These are phyloP conservation scores for Hyposoter dolosus DNA, from an alignment of 2,888 invertebrate genomes.

Conservation along the genomic window DNA sequence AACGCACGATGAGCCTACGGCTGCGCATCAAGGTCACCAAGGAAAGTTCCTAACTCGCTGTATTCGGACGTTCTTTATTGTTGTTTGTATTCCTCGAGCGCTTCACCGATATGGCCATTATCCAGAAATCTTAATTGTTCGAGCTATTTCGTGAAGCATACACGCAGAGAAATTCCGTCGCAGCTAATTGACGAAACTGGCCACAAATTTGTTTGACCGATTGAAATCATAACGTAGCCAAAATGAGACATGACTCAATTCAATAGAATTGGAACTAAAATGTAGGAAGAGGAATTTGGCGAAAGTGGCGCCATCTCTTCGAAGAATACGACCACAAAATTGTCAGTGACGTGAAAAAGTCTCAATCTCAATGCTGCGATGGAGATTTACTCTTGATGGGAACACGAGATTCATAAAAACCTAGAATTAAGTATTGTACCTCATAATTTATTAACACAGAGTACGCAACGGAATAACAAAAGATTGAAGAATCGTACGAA, in stretches of 20 bases:
- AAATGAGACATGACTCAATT: not conserved
- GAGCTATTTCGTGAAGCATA: not conserved
- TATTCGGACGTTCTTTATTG: conserved; percentile 1
- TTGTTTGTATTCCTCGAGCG: too few species aligned
- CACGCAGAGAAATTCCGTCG: not conserved
- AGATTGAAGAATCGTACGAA: conserved; percentile 38
- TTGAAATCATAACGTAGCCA: not conserved
- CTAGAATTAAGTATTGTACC: not conserved
- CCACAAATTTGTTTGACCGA: not conserved
- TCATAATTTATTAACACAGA: not conserved
- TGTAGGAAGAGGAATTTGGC: not conserved
- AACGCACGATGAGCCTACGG: conserved; percentile 13
- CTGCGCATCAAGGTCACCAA: conserved; percentile 74
- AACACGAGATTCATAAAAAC: not conserved
- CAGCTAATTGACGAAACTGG: not conserved
- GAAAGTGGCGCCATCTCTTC: conserved; percentile 45
- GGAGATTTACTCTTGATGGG: not conserved
- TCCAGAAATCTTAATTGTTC: not conserved
- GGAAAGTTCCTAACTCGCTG: not conserved
- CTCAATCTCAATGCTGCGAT: not conserved
- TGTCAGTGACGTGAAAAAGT: not conserved
- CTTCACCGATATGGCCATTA: not conserved
- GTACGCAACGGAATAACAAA: conserved; percentile 5
- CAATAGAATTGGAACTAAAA: not conserved
- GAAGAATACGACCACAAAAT: not conserved